Evolutionary conservation across 2,113 vertebrate species (phyloP), one percentile per base, ranked within the genome.

Genomic region (Tangachromis dhanisi): DNA sequence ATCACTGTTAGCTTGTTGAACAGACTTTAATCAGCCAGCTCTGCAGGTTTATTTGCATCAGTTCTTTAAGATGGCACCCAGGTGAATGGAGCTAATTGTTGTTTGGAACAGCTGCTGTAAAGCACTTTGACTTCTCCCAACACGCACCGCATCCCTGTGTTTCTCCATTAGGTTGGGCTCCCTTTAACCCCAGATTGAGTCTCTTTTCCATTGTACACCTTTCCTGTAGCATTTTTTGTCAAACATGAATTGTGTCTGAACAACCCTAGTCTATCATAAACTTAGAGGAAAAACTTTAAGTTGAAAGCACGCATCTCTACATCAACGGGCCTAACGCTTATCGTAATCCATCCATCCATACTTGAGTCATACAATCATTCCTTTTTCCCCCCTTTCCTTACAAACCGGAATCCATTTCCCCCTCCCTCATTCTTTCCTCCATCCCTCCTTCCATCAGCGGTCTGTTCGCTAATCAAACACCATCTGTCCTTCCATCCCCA

Each of bases 381-480:
- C 59, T 66, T 51, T 73, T 80, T 14, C 6, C 33, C 24, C 84
- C 42, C 42, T 19, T 89, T 88, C 81, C 71, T 33, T 87, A 54
- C 81, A 79, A 76, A 86, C 68, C 17, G 6, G 55, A 86, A 85
- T 86, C 82, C 78, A 42, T 88, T 87, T 83, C 71, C 87, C 88
- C 88, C 87, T 87, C 76, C 81, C 84, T 85, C 61, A 19, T 87
- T 92, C 78, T 51, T 87, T 87, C 84, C 84, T 92, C 92, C 88
- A 88, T 93, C 81, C 90, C 91, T 93, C 88, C 84, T 88, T 93
- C 91, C 92, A 93, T 95, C 93, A 91, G 89, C 90, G 87, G 97
- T 99, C 98, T 99, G 98, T 97, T 98, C 97, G 96, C 98, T 99
- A 99, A 99, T 99, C 98, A 99, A 99, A 99, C 98, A 98, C 98